These are phyloP conservation scores for Acanthurus lineatus DNA, from an alignment of 2,797 vertebrate species.

Conservation along the genomic window DNA sequence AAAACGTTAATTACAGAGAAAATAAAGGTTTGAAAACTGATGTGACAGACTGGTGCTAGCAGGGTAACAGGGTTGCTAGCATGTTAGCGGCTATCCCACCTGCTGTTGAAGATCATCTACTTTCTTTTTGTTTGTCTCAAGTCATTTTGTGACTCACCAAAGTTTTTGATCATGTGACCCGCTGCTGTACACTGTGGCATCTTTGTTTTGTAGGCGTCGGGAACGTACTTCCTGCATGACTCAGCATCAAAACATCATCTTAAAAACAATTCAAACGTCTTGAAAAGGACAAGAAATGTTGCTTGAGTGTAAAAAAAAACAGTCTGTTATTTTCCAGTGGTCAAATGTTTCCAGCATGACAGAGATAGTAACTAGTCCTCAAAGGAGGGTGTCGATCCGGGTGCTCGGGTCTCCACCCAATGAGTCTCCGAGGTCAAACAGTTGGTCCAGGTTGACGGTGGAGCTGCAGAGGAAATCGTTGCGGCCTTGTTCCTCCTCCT, in stretches of 20 bases:
- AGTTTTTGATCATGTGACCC: constrained; percentile 7
- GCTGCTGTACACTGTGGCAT: constrained; percentile 46
- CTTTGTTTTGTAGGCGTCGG: constrained; percentile 47
- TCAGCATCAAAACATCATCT: constrained; percentile 47
- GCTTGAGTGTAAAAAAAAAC: constrained; percentile 24
- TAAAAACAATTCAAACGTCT: constrained; percentile 50
- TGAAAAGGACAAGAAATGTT: constrained; percentile 16
- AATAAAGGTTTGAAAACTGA: background rate
- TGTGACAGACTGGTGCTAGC: too few relatives aligned
- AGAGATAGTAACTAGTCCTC: constrained; percentile 58
- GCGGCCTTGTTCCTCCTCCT: constrained; percentile 81
- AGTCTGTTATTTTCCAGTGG: constrained; percentile 17
- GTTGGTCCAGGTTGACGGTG: constrained; percentile 86
- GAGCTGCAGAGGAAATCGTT: constrained; percentile 86
- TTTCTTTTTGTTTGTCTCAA: background rate
- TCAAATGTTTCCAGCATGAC: background rate
- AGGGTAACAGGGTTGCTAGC: background rate
- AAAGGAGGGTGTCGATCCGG: constrained; percentile 88
- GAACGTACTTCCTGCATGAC: constrained; percentile 35
- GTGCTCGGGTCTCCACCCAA: constrained; percentile 84
- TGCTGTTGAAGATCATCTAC: background rate
- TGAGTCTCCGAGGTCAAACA: constrained; percentile 88
- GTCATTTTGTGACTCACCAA: background rate
- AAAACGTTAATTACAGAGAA: background rate
- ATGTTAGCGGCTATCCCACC: background rate